A percentile compares a stretch with the other conserved stretches of the same genome.
Conservation (phyloP, 2,797 vertebrate genomes). For the Petrocephalus schoutedeni region DNA sequence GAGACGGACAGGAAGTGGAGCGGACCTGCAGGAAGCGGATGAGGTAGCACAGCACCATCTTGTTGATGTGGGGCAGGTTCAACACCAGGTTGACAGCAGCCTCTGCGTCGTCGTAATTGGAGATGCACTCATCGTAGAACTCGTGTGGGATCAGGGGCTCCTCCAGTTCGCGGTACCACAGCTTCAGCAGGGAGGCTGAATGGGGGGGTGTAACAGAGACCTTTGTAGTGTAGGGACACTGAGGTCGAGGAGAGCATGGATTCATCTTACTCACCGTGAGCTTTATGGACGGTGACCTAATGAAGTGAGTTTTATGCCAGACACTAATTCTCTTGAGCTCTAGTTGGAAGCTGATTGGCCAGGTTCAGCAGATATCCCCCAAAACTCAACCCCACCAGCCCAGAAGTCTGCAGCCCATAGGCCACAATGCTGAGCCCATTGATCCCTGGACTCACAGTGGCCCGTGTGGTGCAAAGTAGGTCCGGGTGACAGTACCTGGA, state of each 20-base stretch:
- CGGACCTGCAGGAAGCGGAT: conserved; percentile 94
- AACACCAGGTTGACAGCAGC: conserved; percentile 85
- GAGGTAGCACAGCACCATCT: conserved; percentile 98
- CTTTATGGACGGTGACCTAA: neutral
- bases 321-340: too few species aligned
- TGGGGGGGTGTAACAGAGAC: neutral
- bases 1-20: neutral
- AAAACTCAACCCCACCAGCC: too few species aligned
- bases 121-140: conserved; percentile 90
- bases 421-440: too few species aligned
- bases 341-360: too few species aligned
- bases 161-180: conserved; percentile 96
- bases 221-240: neutral
- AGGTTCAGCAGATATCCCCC: neutral
- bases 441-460: too few species aligned
- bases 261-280: neutral
- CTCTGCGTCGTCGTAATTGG: conserved; percentile 87
- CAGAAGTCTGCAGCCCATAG: too few species aligned
- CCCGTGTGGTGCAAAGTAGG: neutral
- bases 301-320: too few species aligned
- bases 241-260: too few species aligned
- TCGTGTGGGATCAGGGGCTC: conserved; percentile 91
- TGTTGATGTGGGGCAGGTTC: conserved; percentile 90
- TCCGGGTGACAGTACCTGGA: conserved; percentile 65
- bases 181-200: conserved; percentile 85